Percentiles rank a stretch among this genome's conserved stretches.
phyloP scores from a whole-genome alignment of 2,797 vertebrate genomes.

The Fratercula arctica region DNA sequence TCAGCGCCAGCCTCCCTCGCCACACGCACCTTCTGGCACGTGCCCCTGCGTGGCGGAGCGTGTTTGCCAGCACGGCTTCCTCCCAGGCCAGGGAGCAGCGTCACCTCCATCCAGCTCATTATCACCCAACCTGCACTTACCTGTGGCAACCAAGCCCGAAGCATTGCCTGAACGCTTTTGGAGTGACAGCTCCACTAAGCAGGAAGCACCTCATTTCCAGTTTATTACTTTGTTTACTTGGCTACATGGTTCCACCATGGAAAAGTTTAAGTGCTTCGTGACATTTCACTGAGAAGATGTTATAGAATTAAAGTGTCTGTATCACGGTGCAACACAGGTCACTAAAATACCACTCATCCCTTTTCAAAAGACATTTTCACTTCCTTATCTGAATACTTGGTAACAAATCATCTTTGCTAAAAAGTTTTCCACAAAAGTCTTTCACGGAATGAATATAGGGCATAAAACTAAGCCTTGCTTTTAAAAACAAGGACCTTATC shows the following conservation, averaged over 20 bases:
- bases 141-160: slow-evolving; percentile 24
- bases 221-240: slow-evolving; percentile 54
- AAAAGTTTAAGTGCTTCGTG: not conserved
- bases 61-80: not conserved
- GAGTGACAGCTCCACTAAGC: slow-evolving; percentile 34
- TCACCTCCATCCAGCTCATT: slow-evolving; percentile 40
- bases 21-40: not conserved
- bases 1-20: not conserved
- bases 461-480: not conserved
- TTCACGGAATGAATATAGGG: not conserved
- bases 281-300: not conserved
- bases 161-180: not conserved
- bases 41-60: not conserved
- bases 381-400: not conserved
- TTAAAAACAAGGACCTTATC: not conserved
- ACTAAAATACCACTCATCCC: not conserved
- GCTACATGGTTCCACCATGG: not conserved
- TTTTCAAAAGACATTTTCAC: not conserved
- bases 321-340: not conserved
- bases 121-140: slow-evolving; percentile 37
- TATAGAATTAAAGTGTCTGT: not conserved
- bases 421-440: not conserved
- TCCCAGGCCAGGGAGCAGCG: not conserved
- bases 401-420: not conserved
- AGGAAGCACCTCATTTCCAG: slow-evolving; percentile 62